Evolutionary conservation across 2,888 invertebrate genomes (phyloP).

Genomic region (Volucella inanis): DNA sequence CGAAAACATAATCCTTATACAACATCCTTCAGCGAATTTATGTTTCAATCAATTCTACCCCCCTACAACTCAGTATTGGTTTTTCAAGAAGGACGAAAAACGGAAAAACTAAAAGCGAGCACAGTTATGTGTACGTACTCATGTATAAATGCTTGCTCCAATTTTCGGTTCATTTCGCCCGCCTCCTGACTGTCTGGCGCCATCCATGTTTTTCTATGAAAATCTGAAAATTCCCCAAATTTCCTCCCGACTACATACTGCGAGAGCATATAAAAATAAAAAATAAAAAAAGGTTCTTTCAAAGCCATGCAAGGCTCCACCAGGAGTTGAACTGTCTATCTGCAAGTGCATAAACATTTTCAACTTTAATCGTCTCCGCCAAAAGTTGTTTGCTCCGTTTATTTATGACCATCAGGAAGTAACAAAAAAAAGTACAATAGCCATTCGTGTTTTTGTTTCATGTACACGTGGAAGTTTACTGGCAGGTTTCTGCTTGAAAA

Average conservation of each 20-base stretch:
- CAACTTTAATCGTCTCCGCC: constrained; percentile 50
- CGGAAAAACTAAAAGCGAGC: constrained; percentile 26
- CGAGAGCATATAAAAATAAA: constrained; percentile 11
- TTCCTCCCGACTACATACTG: neutral
- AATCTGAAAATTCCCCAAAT: constrained; percentile 27
- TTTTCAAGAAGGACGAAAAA: constrained; percentile 15
- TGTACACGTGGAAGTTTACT: constrained; percentile 29
- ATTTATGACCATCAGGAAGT: constrained; percentile 46
- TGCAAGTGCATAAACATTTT: constrained; percentile 56
- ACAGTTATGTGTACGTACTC: constrained; percentile 30
- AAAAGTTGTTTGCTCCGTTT: constrained; percentile 45
- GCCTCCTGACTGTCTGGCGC: constrained; percentile 74
- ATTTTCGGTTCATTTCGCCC: constrained; percentile 68
- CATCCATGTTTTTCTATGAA: constrained; percentile 56
- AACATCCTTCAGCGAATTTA: constrained; percentile 66
- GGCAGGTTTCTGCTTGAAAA: constrained; percentile 39
- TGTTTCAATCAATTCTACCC: constrained; percentile 71
- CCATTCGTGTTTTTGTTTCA: constrained; percentile 24
- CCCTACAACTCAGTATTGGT: constrained; percentile 11
- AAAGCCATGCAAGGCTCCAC: constrained; percentile 41
- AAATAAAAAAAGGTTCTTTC: constrained; percentile 21
- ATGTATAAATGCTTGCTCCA: constrained; percentile 57
- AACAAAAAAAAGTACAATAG: constrained; percentile 11
- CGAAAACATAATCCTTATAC: constrained; percentile 56
- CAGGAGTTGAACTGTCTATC: constrained; percentile 13